phyloP scores from a whole-genome alignment of 2,113 vertebrate species.

The Tapirus terrestris region DNA sequence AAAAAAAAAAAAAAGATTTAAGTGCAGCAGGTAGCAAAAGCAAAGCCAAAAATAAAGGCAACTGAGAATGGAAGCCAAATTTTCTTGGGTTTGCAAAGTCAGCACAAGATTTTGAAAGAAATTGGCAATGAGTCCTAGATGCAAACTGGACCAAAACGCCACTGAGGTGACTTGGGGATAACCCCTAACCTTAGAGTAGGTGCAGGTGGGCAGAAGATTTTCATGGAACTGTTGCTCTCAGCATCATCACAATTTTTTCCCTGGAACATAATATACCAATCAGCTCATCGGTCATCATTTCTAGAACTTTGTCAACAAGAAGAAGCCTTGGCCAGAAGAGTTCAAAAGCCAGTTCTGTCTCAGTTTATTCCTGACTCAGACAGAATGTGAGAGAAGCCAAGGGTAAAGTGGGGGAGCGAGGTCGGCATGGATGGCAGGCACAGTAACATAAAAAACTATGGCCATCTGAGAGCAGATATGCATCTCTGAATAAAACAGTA shows the following conservation, averaged over 20 bases:
- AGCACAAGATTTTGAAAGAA: slow-evolving; percentile 54
- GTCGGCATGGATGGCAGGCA: background rate
- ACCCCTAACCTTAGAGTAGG: background rate
- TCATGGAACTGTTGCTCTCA: background rate
- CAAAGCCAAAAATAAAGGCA: slow-evolving; percentile 47
- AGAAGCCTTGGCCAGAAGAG: background rate
- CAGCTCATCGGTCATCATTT: background rate
- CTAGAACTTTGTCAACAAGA: slow-evolving; percentile 52
- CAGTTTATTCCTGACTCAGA: slow-evolving; percentile 13
- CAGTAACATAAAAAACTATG: background rate
- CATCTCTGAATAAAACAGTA: background rate
- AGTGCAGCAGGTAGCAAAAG: slow-evolving; percentile 16
- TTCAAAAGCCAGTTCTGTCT: slow-evolving; percentile 3
- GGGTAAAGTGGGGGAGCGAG: background rate
- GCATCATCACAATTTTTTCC: background rate
- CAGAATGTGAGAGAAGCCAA: background rate
- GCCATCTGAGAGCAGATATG: background rate
- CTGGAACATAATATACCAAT: background rate
- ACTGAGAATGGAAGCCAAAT: background rate
- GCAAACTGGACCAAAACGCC: background rate
- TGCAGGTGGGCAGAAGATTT: background rate
- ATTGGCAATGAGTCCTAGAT: background rate
- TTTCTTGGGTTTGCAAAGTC: background rate
- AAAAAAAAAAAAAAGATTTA: background rate
- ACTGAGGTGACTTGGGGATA: background rate